A percentile compares a stretch with the other conserved stretches of the same genome.
These are phyloP conservation scores for Hedychridium roseum DNA, from an alignment of 2,888 invertebrate genomes.

Conservation along the genomic window DNA sequence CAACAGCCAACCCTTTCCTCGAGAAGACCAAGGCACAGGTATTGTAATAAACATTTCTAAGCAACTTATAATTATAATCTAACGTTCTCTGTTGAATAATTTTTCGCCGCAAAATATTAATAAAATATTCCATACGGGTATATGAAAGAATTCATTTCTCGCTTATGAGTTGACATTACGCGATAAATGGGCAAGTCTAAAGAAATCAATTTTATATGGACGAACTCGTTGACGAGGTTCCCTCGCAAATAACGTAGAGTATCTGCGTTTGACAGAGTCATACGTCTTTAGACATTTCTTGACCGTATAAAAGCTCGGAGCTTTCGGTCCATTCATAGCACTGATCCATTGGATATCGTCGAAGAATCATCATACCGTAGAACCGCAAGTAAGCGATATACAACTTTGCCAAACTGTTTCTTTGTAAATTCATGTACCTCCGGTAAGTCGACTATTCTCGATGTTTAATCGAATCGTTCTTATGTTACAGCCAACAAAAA, in stretches of 20 bases:
- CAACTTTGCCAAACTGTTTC: not conserved
- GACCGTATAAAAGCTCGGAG: conserved; percentile 40
- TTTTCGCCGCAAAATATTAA: no score
- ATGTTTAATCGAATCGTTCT: not conserved
- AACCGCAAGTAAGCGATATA: conserved; percentile 21
- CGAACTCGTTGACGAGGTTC: conserved; percentile 18
- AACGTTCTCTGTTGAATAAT: not conserved
- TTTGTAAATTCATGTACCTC: not conserved
- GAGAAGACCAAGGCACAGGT: conserved; percentile 22
- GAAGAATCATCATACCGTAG: conserved; percentile 20
- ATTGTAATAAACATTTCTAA: no score
- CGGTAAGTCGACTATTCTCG: not conserved
- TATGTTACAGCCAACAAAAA: not conserved
- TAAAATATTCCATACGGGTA: no score
- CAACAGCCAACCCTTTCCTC: conserved; percentile 15
- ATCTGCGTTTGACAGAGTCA: conserved; percentile 35
- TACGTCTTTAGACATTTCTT: conserved; percentile 30
- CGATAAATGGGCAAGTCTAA: conserved; percentile 19
- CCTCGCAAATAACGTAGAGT: conserved; percentile 29
- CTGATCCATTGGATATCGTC: conserved; percentile 23
- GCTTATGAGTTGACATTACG: conserved; percentile 12
- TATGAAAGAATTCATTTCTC: not conserved
- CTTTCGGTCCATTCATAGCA: conserved; percentile 29
- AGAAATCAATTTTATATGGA: no score
- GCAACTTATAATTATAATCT: no score